phyloP scores from a whole-genome alignment of 2,113 vertebrate species.

The Sinosuthora webbiana region DNA sequence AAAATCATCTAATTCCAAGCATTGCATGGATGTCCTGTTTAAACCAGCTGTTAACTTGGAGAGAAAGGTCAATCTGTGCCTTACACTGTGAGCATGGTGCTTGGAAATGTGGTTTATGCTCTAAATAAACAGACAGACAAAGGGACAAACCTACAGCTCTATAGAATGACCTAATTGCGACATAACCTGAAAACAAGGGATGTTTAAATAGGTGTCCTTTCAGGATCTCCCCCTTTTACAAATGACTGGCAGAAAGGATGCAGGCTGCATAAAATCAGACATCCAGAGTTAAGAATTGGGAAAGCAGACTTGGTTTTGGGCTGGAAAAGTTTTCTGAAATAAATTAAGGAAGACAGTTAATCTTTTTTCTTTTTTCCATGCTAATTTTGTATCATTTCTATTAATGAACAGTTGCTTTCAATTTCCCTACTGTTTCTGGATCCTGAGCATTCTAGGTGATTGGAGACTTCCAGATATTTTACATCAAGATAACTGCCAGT shows the following conservation, averaged over 20 bases:
- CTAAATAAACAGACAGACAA: neutral
- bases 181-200: neutral
- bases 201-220: neutral
- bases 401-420: neutral
- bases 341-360: neutral
- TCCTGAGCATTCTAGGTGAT: neutral
- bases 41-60: neutral
- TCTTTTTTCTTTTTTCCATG: neutral
- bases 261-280: neutral
- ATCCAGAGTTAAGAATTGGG: neutral
- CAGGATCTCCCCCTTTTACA: neutral
- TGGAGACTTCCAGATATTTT: neutral
- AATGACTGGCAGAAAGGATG: neutral
- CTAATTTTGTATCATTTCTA: neutral
- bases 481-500: conserved; percentile 23
- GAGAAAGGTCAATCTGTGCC: neutral
- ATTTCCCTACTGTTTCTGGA: neutral
- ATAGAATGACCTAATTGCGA: neutral
- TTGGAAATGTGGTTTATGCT: neutral
- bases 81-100: neutral
- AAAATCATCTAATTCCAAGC: neutral
- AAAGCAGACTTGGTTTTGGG: neutral
- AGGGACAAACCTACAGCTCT: neutral
- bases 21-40: neutral
- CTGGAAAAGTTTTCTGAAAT: neutral